Evolutionary conservation across 2,888 invertebrate species (phyloP).

Genomic region (Dascillus cervinus): DNA sequence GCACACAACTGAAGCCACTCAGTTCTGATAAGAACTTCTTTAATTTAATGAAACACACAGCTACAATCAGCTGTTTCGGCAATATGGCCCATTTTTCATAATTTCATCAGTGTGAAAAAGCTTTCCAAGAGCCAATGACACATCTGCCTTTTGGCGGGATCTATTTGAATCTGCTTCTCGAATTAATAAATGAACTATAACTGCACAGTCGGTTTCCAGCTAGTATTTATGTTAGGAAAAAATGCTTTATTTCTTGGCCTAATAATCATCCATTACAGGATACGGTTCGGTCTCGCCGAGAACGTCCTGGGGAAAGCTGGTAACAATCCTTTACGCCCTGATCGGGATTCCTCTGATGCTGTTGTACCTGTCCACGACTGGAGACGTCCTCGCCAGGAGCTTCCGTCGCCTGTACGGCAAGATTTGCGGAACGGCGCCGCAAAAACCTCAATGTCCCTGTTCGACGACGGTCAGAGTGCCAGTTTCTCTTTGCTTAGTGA

Average conservation of each 20-base stretch:
- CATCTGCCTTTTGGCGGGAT: too few species aligned
- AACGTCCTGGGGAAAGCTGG: conserved; percentile 71
- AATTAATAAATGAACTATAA: too few species aligned
- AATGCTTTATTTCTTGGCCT: conserved; percentile 10
- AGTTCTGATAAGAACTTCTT: too few species aligned
- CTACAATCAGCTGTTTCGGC: too few species aligned
- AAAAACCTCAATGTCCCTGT: conserved; percentile 39
- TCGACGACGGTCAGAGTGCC: conserved; percentile 70
- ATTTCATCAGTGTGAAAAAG: too few species aligned
- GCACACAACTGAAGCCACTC: too few species aligned
- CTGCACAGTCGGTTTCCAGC: too few species aligned
- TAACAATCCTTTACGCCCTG: conserved; percentile 77
- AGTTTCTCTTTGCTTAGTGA: conserved; percentile 74
- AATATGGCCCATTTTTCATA: too few species aligned
- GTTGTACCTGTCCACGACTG: conserved; percentile 80
- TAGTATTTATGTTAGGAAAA: neutral
- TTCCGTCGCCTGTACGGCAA: conserved; percentile 65
- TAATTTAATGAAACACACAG: too few species aligned
- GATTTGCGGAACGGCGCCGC: conserved; percentile 38
- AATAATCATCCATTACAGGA: conserved; percentile 62
- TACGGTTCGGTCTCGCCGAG: conserved; percentile 78
- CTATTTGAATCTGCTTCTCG: too few species aligned
- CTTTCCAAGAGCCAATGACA: too few species aligned
- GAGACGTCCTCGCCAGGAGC: conserved; percentile 73
- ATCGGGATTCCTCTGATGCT: conserved; percentile 84